Conservation (phyloP, 1,140 invertebrate genomes). For the Hesperophylax magnus region DNA sequence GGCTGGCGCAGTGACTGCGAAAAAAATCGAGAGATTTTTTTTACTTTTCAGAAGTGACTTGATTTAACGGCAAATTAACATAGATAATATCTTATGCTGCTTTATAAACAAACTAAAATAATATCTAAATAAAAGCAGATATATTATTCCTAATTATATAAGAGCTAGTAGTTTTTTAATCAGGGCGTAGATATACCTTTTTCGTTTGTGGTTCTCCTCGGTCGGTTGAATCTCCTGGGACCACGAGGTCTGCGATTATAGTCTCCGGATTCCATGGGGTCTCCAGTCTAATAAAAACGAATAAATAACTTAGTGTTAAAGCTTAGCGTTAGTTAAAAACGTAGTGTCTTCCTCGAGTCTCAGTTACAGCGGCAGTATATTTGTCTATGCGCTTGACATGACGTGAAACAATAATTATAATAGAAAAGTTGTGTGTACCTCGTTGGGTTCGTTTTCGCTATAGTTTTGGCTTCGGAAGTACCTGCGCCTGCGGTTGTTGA, state of each 20-base stretch:
- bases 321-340: too few relatives aligned
- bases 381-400: too few relatives aligned
- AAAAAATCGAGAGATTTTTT: too few relatives aligned
- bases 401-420: not conserved
- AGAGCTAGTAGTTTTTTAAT: too few relatives aligned
- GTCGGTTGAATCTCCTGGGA: conserved; percentile 26
- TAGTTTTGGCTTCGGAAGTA: conserved; percentile 64
- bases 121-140: not conserved
- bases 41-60: too few relatives aligned
- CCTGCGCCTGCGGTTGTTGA: conserved; percentile 65
- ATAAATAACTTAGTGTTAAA: too few relatives aligned
- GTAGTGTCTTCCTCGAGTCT: too few relatives aligned
- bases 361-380: too few relatives aligned
- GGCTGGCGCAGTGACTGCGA: too few relatives aligned
- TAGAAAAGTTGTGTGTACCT: conserved; percentile 4
- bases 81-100: not conserved
- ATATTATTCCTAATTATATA: too few relatives aligned
- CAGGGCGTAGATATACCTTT: conserved; percentile 11
- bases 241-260: conserved; percentile 11
- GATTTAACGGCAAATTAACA: not conserved
- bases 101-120: not conserved
- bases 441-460: conserved; percentile 65
- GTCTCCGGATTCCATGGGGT: conserved; percentile 23
- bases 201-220: conserved; percentile 32
- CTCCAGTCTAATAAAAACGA: conserved; percentile 9